Evolutionary conservation across 92 coral and sea anemone species (phyloP).

Genomic region (Blastomussa wellsi): DNA sequence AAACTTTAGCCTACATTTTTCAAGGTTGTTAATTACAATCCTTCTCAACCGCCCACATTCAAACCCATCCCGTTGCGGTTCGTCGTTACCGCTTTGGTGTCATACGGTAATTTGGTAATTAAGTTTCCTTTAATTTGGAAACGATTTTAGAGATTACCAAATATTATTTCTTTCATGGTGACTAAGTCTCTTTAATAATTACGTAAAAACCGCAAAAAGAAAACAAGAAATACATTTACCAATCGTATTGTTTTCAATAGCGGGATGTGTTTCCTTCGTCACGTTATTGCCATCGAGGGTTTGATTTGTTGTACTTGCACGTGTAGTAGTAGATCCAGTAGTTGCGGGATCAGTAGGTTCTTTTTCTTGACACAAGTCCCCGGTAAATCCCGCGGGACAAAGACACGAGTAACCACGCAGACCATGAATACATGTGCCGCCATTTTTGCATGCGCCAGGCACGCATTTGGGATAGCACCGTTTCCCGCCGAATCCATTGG

Average conservation of each 20-base stretch:
- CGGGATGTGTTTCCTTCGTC: not conserved
- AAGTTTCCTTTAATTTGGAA: too few species aligned
- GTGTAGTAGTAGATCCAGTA: not conserved
- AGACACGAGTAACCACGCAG: constrained; percentile 57
- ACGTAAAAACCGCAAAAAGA: not conserved
- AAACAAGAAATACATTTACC: not conserved
- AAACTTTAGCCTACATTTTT: too few species aligned
- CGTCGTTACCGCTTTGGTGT: too few species aligned
- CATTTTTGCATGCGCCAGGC: constrained; percentile 68
- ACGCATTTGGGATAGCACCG: constrained; percentile 71
- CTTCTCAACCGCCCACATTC: too few species aligned
- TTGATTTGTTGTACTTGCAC: constrained; percentile 12
- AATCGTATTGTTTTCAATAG: constrained; percentile 1
- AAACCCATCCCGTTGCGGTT: too few species aligned
- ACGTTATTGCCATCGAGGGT: not conserved
- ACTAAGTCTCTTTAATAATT: too few species aligned
- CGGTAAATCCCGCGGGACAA: constrained; percentile 78
- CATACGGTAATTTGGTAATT: too few species aligned
- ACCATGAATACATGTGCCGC: constrained; percentile 82
- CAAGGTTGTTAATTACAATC: too few species aligned
- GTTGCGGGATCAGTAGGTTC: constrained; percentile 27
- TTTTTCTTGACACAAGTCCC: constrained; percentile 52
- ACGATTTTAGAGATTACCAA: too few species aligned
- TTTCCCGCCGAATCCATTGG: constrained; percentile 72
- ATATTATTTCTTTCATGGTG: too few species aligned